phyloP scores from a whole-genome alignment of 2,888 invertebrate genomes.

The Cancer borealis region DNA sequence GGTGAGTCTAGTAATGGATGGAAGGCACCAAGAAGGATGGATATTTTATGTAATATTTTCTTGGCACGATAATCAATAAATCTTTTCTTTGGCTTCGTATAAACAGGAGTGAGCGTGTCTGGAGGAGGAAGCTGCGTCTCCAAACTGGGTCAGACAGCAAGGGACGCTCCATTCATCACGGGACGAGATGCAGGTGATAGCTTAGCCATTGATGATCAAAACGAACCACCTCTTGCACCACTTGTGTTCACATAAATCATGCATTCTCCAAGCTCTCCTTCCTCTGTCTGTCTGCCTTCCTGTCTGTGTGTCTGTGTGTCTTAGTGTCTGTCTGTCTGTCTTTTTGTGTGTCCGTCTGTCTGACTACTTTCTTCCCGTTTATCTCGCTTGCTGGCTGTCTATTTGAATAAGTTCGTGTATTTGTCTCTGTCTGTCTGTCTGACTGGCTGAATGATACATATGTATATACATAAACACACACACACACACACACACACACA shows the following conservation, averaged over 20 bases:
- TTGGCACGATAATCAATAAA: constrained; percentile 26
- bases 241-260: constrained; percentile 9
- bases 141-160: neutral
- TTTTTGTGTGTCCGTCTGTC: neutral
- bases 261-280: neutral
- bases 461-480: neutral
- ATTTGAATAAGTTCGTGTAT: neutral
- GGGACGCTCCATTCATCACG: constrained; percentile 30
- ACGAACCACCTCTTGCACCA: neutral
- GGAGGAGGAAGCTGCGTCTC: neutral
- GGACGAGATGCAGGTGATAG: neutral
- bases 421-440: neutral
- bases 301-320: neutral
- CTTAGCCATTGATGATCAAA: neutral
- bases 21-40: constrained; percentile 9
- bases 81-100: neutral
- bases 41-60: constrained; percentile 11
- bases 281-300: neutral
- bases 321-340: neutral
- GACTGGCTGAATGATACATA: neutral
- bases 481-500: constrained; percentile 8
- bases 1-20: neutral
- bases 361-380: neutral
- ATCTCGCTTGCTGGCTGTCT: neutral
- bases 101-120: neutral